These are phyloP conservation scores for Hemaris fuciformis DNA, from an alignment of 2,888 invertebrate genomes.

Conservation along the genomic window DNA sequence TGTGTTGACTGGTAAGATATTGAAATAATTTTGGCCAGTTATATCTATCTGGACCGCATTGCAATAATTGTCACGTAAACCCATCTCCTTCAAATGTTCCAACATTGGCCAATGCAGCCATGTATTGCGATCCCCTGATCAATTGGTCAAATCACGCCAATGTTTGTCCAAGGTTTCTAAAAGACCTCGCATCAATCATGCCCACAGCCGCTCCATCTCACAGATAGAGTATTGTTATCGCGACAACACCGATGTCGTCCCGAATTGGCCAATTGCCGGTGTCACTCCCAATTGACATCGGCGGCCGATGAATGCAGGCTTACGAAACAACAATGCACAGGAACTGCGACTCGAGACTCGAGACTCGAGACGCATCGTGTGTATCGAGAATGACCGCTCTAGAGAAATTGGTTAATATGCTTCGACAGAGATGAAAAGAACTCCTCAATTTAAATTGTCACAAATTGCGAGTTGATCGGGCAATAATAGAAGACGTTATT, in stretches of 20 bases:
- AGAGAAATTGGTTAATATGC: not conserved
- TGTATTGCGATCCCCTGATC: not conserved
- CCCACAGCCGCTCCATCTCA: not conserved
- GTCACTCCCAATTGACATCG: conserved; percentile 59
- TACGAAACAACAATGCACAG: conserved; percentile 13
- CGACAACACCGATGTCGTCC: conserved; percentile 35
- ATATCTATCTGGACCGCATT: no score
- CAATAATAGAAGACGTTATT: no score
- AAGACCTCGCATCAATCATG: not conserved
- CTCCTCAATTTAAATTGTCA: not conserved
- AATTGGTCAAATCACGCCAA: not conserved
- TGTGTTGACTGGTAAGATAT: no score
- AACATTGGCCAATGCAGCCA: not conserved
- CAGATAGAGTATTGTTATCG: conserved; percentile 20
- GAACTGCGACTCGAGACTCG: not conserved
- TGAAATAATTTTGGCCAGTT: no score
- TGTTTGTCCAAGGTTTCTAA: not conserved
- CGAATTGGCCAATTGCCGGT: conserved; percentile 62
- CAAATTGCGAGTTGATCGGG: not conserved
- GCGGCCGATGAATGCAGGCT: conserved; percentile 35
- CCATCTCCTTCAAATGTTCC: no score
- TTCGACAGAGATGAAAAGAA: not conserved
- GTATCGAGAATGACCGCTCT: not conserved
- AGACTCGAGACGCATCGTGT: not conserved
- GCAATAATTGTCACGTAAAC: no score